phyloP scores from a whole-genome alignment of 2,797 vertebrate genomes.

The Enteromius mattozi region DNA sequence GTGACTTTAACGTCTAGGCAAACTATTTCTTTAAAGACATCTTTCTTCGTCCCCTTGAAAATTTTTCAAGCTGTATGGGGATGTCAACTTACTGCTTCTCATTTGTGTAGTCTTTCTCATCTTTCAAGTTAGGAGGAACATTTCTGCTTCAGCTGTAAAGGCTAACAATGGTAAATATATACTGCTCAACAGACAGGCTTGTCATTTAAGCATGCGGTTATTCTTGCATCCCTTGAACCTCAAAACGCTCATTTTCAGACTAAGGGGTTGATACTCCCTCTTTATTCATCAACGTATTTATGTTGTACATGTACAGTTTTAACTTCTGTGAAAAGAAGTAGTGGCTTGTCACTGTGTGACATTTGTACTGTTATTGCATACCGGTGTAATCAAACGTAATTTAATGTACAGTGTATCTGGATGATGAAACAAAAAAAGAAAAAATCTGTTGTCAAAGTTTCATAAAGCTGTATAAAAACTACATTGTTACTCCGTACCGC shows the following conservation, averaged over 20 bases:
- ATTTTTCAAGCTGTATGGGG: conserved; percentile 3
- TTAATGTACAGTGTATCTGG: conserved; percentile 21
- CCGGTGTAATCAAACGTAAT: conserved; percentile 37
- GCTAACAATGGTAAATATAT: conserved; percentile 22
- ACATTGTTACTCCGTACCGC: neutral
- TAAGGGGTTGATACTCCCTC: neutral
- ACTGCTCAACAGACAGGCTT: neutral
- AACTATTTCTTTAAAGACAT: neutral
- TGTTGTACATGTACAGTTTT: conserved; percentile 55
- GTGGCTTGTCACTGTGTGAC: conserved; percentile 68
- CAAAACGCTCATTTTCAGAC: neutral
- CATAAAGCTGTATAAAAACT: conserved; percentile 6
- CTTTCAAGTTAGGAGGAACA: neutral
- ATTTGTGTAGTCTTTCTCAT: conserved; percentile 7
- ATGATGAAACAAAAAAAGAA: conserved; percentile 6
- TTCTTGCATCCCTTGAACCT: neutral
- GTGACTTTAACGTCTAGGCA: neutral
- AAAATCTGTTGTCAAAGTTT: neutral
- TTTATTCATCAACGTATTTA: conserved; percentile 54
- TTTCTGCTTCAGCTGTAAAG: conserved; percentile 13
- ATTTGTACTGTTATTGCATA: conserved; percentile 50
- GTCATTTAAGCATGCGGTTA: conserved; percentile 9
- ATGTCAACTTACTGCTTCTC: conserved; percentile 11
- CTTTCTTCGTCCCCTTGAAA: neutral
- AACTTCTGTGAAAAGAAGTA: conserved; percentile 59